These are phyloP conservation scores for Choloepus didactylus DNA, from an alignment of 2,797 vertebrate species.

Conservation along the genomic window DNA sequence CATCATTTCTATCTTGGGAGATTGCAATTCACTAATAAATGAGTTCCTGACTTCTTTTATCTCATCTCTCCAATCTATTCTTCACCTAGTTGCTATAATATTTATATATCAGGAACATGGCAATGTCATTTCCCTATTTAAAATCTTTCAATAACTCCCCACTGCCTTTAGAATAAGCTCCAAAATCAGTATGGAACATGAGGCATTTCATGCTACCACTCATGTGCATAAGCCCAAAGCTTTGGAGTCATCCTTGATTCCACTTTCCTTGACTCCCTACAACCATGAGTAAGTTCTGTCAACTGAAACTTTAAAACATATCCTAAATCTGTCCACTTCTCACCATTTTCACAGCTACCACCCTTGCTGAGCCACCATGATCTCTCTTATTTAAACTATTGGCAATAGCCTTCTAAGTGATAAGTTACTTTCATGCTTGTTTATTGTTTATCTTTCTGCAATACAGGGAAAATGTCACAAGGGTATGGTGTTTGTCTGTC, in stretches of 20 bases:
- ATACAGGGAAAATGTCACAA: no score
- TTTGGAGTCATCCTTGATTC: background rate
- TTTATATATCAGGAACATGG: background rate
- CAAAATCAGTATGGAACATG: background rate
- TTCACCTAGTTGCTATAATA: background rate
- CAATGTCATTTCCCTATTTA: background rate
- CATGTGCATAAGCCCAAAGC: background rate
- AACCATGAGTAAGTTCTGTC: background rate
- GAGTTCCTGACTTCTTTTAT: background rate
- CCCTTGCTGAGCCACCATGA: background rate
- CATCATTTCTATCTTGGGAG: background rate
- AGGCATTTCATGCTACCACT: background rate
- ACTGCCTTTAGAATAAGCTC: background rate
- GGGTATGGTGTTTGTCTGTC: no score
- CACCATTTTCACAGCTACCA: background rate
- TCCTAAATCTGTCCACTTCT: background rate
- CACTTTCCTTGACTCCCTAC: background rate
- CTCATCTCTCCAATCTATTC: background rate
- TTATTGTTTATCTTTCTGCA: no score
- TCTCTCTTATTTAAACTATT: background rate
- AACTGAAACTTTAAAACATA: background rate
- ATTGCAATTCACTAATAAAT: background rate
- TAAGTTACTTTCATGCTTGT: background rate
- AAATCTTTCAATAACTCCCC: background rate
- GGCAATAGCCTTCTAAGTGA: background rate